A percentile compares a stretch with the other conserved stretches of the same genome.
Evolutionary conservation across 2,888 invertebrate species (phyloP).

Genomic region (Xiphydria camelus): DNA sequence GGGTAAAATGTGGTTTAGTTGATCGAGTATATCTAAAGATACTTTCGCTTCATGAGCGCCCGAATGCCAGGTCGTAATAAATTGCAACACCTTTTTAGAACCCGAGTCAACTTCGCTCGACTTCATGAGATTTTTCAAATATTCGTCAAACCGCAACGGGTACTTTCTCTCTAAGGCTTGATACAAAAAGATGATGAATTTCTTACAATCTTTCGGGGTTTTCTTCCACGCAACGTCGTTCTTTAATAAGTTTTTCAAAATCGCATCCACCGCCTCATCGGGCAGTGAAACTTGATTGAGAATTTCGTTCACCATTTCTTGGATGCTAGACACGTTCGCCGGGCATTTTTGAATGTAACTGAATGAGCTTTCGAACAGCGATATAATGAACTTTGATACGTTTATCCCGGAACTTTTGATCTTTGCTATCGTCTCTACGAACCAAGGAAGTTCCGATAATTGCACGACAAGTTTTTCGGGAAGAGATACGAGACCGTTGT

Average conservation of each 20-base stretch:
- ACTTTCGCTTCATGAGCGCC: constrained; percentile 38
- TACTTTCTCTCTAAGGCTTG: constrained; percentile 68
- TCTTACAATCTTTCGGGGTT: constrained; percentile 17
- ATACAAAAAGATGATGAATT: constrained; percentile 40
- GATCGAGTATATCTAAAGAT: constrained; percentile 41
- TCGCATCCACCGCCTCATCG: constrained; percentile 53
- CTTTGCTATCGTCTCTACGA: constrained; percentile 60
- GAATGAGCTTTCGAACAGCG: constrained; percentile 63
- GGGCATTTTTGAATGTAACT: constrained; percentile 60
- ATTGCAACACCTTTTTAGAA: constrained; percentile 35
- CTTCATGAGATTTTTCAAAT: constrained; percentile 64
- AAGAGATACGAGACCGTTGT: constrained; percentile 58
- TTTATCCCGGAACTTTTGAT: constrained; percentile 63
- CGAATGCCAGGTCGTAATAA: constrained; percentile 47
- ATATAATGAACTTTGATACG: constrained; percentile 63
- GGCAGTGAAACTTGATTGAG: constrained; percentile 66
- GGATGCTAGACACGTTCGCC: constrained; percentile 52
- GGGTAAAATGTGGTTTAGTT: constrained; percentile 71
- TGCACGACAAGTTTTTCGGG: constrained; percentile 62
- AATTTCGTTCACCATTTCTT: constrained; percentile 63
- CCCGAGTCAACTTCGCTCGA: constrained; percentile 25
- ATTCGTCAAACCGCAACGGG: constrained; percentile 71
- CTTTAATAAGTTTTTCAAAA: constrained; percentile 38
- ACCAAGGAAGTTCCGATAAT: constrained; percentile 59
- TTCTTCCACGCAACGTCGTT: constrained; percentile 20